Conservation (phyloP, 2,113 vertebrate species). For the Bubalus kerabau region DNA sequence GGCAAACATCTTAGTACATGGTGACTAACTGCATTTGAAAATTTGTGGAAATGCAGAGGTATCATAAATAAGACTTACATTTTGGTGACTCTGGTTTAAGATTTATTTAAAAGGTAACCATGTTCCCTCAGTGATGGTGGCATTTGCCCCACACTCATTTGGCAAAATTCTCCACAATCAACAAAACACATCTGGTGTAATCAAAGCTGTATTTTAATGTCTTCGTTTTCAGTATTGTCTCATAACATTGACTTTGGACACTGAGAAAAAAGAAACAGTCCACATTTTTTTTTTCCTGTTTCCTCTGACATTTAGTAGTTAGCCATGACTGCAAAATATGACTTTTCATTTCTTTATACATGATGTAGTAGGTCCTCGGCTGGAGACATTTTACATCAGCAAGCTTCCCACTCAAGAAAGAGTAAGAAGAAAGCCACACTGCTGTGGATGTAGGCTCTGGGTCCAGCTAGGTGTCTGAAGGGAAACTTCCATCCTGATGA, state of each 20-base stretch:
- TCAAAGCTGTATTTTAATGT: constrained; percentile 62
- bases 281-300: not conserved
- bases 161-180: not conserved
- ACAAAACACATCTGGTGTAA: constrained; percentile 27
- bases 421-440: accelerated
- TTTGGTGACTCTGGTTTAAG: constrained; percentile 44
- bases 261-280: constrained; percentile 36
- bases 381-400: not conserved
- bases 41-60: constrained; percentile 59
- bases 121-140: not conserved
- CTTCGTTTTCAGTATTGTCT: constrained; percentile 65
- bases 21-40: constrained; percentile 58
- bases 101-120: constrained; percentile 42
- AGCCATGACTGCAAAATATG: not conserved
- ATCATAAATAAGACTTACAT: constrained; percentile 63
- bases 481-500: not conserved
- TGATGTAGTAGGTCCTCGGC: not conserved
- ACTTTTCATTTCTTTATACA: not conserved
- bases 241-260: constrained; percentile 25
- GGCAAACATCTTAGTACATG: constrained; percentile 56
- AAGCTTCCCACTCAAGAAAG: not conserved
- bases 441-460: not conserved
- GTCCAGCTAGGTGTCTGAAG: not conserved
- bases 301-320: not conserved
- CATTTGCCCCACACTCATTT: not conserved